Conservation (phyloP, 1,140 invertebrate species). For the Drosophila quadrilineata region DNA sequence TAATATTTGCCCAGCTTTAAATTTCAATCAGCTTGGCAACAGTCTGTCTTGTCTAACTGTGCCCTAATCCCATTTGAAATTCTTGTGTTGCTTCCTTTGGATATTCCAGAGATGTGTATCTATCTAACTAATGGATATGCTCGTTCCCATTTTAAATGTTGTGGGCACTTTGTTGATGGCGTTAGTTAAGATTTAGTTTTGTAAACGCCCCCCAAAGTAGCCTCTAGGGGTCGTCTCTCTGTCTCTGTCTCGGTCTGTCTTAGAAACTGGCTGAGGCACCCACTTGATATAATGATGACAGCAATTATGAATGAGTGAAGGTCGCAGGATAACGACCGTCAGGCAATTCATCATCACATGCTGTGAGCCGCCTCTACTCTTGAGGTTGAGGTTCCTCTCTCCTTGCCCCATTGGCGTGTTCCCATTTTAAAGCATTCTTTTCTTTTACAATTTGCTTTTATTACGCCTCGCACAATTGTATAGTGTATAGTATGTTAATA, state of each 20-base stretch:
- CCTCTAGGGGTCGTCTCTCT: no score
- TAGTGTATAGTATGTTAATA: no score
- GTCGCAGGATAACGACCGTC: slow-evolving; percentile 60
- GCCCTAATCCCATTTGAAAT: no score
- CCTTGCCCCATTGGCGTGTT: slow-evolving; percentile 25
- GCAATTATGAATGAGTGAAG: slow-evolving; percentile 76
- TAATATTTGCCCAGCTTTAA: no score
- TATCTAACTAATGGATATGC: no score
- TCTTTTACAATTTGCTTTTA: slow-evolving; percentile 14
- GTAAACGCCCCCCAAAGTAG: neutral
- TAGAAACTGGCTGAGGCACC: neutral
- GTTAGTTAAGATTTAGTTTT: neutral
- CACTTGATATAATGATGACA: slow-evolving; percentile 76
- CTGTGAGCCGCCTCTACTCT: slow-evolving; percentile 8
- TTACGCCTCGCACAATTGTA: slow-evolving; percentile 15
- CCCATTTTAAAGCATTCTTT: slow-evolving; percentile 44
- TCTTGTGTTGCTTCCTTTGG: no score
- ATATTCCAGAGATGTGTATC: no score
- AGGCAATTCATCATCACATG: slow-evolving; percentile 68
- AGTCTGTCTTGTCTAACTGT: no score
- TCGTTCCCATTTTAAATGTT: neutral
- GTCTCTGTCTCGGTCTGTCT: neutral
- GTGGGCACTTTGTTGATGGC: neutral
- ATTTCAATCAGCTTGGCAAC: no score
- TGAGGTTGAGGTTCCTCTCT: neutral